Evolutionary conservation across 1,140 invertebrate species (phyloP), one percentile per base, ranked within the genome.

Genomic region (Hyles vespertilio): DNA sequence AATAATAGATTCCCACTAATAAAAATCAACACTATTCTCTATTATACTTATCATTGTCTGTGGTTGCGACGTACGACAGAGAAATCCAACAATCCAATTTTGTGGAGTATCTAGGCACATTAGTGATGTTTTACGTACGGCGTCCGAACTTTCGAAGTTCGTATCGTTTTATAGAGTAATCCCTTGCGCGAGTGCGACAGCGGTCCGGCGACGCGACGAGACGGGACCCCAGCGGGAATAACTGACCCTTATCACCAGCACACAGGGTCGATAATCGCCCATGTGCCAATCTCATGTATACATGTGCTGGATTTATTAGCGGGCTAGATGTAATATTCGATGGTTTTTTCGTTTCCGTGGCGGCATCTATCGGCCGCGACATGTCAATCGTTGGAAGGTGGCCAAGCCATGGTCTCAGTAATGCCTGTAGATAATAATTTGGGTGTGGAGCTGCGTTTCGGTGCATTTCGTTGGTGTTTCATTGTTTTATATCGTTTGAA

Each of bases 401-500:
- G 83, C 83, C 83, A 86, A 77, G 76, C 69, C 78, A 81, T 74
- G 78, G 79, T 78, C 73, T 79, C 75, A 82, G 72, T 68, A 68
- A 66, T 56, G 59, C 53, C 43, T 11, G 43, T 46, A 59, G 53
- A 64, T 61, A 61, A 61, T 61, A 47, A 51, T 56, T 46, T 59
- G 40, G 36, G n/a, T 48, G 47, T n/a, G 11, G 11, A 10, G 44
- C 44, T 10, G 5, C 22, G 22, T 48, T 48, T 48, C 22, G 22
- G 47, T 22, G 55, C 56, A 53, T 61, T 67, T 69, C 65, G 65
- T 61, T 22, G 22, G 22, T 22, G 22, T 22, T 22, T 0, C 22
- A 22, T 22, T 22, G 22, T 22, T 22, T 22, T 22, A 22, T 22
- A 22, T 22, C 22, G 22, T 22, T 22, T 22, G 22, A 22, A 22